phyloP scores from a whole-genome alignment of 2,888 invertebrate genomes.

The Carterocephalus palaemon region DNA sequence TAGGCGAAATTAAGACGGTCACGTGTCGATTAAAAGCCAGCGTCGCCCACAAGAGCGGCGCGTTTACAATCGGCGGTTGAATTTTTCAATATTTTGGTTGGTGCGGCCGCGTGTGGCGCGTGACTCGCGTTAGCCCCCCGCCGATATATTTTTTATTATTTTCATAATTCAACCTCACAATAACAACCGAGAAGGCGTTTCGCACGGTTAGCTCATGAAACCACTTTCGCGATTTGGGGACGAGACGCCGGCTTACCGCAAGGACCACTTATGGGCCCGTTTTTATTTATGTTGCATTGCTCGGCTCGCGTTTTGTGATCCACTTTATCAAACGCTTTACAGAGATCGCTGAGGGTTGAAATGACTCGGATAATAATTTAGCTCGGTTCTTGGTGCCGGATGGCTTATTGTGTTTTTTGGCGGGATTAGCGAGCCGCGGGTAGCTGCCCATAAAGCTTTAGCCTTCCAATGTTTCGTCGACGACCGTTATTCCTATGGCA shows the following conservation, averaged over 20 bases:
- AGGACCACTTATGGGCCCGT: constrained; percentile 69
- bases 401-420: constrained; percentile 74
- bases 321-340: constrained; percentile 76
- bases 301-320: constrained; percentile 69
- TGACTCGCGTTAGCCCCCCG: constrained; percentile 69
- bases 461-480: constrained; percentile 24
- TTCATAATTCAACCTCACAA: constrained; percentile 78
- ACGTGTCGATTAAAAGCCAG: constrained; percentile 62
- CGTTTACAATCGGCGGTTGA: constrained; percentile 56
- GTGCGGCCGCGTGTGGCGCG: constrained; percentile 67
- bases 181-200: constrained; percentile 77
- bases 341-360: constrained; percentile 65
- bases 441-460: constrained; percentile 59
- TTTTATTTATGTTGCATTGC: constrained; percentile 69
- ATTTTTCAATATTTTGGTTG: constrained; percentile 76
- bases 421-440: constrained; percentile 64
- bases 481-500: constrained; percentile 21
- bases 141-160: constrained; percentile 74
- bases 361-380: constrained; percentile 71
- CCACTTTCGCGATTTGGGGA: constrained; percentile 56
- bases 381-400: constrained; percentile 53
- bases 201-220: constrained; percentile 76
- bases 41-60: constrained; percentile 36
- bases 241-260: constrained; percentile 61
- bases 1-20: constrained; percentile 64